phyloP scores from a whole-genome alignment of 2,797 vertebrate species.

The Acanthurus tractus region DNA sequence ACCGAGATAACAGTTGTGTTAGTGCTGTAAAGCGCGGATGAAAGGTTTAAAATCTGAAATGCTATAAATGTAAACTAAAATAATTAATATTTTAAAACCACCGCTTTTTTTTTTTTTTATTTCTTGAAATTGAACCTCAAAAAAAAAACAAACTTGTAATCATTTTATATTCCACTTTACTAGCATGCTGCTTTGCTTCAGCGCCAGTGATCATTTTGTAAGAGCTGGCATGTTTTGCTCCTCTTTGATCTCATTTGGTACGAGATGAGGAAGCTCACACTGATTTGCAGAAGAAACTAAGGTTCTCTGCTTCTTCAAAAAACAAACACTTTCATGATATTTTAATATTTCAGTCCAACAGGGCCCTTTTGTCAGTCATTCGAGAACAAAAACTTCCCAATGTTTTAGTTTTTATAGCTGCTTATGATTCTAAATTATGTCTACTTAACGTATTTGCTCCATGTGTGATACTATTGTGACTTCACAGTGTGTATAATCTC shows the following conservation, averaged over 20 bases:
- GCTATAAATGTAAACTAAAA: not conserved
- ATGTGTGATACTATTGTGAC: conserved; percentile 35
- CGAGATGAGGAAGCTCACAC: conserved; percentile 1
- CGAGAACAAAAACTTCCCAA: not conserved
- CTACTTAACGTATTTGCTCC: conserved; percentile 16
- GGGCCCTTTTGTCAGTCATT: not conserved
- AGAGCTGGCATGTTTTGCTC: conserved; percentile 8
- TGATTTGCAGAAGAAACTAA: not conserved
- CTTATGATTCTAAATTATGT: conserved; percentile 24
- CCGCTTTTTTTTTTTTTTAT: not conserved
- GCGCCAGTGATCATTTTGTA: conserved; percentile 23
- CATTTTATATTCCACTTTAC: not conserved
- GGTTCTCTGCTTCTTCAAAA: not conserved
- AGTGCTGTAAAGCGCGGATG: conserved; percentile 24
- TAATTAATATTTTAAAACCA: conserved; percentile 17
- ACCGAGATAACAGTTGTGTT: conserved; percentile 25
- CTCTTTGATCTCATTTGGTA: conserved; percentile 21
- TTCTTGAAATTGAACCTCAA: conserved; percentile 1
- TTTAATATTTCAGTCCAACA: conserved; percentile 6
- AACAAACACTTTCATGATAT: conserved; percentile 28
- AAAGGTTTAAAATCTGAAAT: conserved; percentile 4
- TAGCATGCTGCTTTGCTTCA: conserved; percentile 5
- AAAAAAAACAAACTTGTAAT: not conserved
- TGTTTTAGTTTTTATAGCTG: not conserved
- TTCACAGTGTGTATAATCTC: conserved; percentile 44